These are phyloP conservation scores for Empis livida DNA, from an alignment of 2,888 invertebrate genomes.

Conservation along the genomic window DNA sequence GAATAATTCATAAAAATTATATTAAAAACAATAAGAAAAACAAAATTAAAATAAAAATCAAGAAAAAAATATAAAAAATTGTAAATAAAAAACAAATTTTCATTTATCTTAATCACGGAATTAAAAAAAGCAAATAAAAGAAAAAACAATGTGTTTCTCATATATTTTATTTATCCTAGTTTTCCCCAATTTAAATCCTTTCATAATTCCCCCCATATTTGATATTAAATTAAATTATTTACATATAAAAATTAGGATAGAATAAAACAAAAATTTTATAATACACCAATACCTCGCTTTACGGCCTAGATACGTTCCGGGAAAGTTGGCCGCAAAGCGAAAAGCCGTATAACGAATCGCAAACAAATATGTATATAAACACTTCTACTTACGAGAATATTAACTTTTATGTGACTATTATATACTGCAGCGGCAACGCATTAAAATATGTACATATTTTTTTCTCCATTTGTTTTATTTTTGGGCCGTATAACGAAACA, in stretches of 20 bases:
- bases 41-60: conserved; percentile 6
- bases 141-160: conserved; percentile 24
- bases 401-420: no score
- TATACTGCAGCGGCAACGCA: no score
- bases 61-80: conserved; percentile 6
- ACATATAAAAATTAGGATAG: background rate
- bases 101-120: conserved; percentile 5
- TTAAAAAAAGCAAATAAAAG: conserved; percentile 8
- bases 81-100: background rate
- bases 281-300: no score
- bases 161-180: conserved; percentile 18
- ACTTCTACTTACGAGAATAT: no score
- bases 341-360: no score
- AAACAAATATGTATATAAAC: no score
- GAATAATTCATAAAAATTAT: conserved; percentile 7
- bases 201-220: background rate
- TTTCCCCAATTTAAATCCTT: conserved; percentile 11
- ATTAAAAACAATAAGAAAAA: conserved; percentile 9
- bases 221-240: background rate
- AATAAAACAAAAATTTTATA: background rate
- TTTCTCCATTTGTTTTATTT: no score
- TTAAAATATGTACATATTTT: no score
- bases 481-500: no score
- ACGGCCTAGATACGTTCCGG: no score
- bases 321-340: no score